Evolutionary conservation across 1,140 invertebrate genomes (phyloP).

Genomic region (Belonocnema kinseyi): DNA sequence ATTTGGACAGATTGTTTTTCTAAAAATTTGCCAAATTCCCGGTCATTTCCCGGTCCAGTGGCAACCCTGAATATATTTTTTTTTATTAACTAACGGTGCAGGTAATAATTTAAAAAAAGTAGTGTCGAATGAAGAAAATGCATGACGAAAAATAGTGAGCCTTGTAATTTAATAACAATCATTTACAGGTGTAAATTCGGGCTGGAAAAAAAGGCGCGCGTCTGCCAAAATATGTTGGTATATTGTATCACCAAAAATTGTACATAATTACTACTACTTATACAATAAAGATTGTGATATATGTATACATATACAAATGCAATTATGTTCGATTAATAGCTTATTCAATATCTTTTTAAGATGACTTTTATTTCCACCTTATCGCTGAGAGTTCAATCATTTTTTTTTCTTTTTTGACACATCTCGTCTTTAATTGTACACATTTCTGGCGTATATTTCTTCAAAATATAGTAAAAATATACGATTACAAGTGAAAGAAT

Average conservation of each 20-base stretch:
- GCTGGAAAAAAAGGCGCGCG: no score
- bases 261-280: constrained; percentile 65
- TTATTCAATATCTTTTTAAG: constrained; percentile 32
- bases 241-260: constrained; percentile 69
- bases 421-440: constrained; percentile 11
- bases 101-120: no score
- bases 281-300: constrained; percentile 59
- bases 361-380: background rate
- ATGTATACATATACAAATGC: constrained; percentile 55
- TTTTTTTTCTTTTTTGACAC: background rate
- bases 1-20: no score
- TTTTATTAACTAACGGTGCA: no score
- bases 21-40: no score
- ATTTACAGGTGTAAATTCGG: no score
- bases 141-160: no score
- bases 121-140: no score
- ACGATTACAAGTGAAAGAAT: constrained; percentile 39
- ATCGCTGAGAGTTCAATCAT: constrained; percentile 14
- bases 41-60: no score
- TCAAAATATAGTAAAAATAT: constrained; percentile 46
- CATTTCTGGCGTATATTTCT: constrained; percentile 33
- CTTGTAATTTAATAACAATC: no score
- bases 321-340: constrained; percentile 38
- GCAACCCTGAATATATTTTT: no score
- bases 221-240: constrained; percentile 70